A percentile compares a stretch with the other conserved stretches of the same genome.
Evolutionary conservation across 2,888 invertebrate species (phyloP).

Genomic region (Steinernema hermaphroditum): DNA sequence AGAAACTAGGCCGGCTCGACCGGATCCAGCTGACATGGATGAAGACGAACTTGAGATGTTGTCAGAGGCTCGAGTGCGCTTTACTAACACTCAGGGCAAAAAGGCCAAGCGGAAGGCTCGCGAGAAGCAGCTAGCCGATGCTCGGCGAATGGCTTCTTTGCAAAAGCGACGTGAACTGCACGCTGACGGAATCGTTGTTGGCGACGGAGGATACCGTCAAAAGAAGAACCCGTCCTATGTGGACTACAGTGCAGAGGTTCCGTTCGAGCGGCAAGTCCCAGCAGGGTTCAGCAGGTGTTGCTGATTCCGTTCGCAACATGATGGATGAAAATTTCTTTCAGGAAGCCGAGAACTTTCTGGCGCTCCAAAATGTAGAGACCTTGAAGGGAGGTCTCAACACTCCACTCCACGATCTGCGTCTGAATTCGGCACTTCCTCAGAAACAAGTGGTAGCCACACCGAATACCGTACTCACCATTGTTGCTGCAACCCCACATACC

Average conservation of each 20-base stretch:
- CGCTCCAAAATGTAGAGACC: conserved; percentile 93
- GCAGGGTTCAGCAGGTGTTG: conserved; percentile 79
- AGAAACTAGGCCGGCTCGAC: conserved; percentile 97
- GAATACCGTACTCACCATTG: conserved; percentile 80
- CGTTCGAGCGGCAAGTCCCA: conserved; percentile 77
- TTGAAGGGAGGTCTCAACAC: conserved; percentile 93
- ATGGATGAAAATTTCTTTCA: conserved; percentile 80
- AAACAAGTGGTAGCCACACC: conserved; percentile 73
- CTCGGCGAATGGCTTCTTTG: conserved; percentile 87
- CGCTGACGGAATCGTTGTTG: conserved; percentile 82
- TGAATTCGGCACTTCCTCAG: conserved; percentile 70
- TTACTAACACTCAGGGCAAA: conserved; percentile 94
- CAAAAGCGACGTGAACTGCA: conserved; percentile 96
- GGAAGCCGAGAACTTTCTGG: conserved; percentile 98
- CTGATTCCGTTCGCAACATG: conserved; percentile 73
- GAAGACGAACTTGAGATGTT: conserved; percentile 99
- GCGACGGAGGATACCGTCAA: conserved; percentile 59
- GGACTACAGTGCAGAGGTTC: conserved; percentile 91
- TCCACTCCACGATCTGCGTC: conserved; percentile 85
- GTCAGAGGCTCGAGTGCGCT: conserved; percentile 93
- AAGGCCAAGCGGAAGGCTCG: conserved; percentile 77
- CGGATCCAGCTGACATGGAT: conserved; percentile 99
- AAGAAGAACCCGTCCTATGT: conserved; percentile 74
- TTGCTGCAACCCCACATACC: conserved; percentile 68
- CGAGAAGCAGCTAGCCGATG: conserved; percentile 97